Evolutionary conservation across 2,797 vertebrate species (phyloP).

Genomic region (Anisognathus igniventris): DNA sequence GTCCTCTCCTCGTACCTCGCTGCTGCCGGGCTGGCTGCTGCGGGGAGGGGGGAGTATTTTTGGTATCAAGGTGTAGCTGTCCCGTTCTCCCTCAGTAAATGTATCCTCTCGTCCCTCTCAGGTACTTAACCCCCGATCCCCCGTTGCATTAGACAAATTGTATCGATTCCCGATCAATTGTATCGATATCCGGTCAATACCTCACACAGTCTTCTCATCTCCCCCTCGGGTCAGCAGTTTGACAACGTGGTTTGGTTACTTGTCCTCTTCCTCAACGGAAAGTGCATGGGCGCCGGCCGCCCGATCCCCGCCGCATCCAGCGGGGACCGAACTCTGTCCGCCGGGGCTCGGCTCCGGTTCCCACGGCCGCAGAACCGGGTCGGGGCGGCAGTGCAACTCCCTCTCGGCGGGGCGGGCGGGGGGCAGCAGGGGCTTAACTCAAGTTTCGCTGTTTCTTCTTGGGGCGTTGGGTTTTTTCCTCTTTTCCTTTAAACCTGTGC

Average conservation of each 20-base stretch:
- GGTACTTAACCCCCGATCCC: slow-evolving; percentile 40
- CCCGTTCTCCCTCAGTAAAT: slow-evolving; percentile 15
- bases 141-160: slow-evolving; percentile 65
- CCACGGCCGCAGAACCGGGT: slow-evolving; percentile 9
- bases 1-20: slow-evolving; percentile 25
- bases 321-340: neutral
- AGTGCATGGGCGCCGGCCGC: slow-evolving; percentile 50
- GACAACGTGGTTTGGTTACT: slow-evolving; percentile 53
- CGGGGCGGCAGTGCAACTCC: slow-evolving; percentile 33
- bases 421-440: neutral
- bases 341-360: neutral
- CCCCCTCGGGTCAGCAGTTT: slow-evolving; percentile 32
- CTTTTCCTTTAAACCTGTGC: slow-evolving; percentile 64
- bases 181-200: neutral
- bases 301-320: neutral
- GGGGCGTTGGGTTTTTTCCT: slow-evolving; percentile 27
- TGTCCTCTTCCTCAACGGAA: slow-evolving; percentile 17
- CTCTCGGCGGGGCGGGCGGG: neutral
- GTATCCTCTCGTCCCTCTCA: neutral
- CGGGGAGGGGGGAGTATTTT: neutral
- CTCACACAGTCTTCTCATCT: slow-evolving; percentile 45
- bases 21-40: neutral
- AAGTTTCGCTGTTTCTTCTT: slow-evolving; percentile 46
- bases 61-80: slow-evolving; percentile 49
- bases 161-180: slow-evolving; percentile 5